Conservation (phyloP, 2,113 vertebrate species). For the Jacana jacana region DNA sequence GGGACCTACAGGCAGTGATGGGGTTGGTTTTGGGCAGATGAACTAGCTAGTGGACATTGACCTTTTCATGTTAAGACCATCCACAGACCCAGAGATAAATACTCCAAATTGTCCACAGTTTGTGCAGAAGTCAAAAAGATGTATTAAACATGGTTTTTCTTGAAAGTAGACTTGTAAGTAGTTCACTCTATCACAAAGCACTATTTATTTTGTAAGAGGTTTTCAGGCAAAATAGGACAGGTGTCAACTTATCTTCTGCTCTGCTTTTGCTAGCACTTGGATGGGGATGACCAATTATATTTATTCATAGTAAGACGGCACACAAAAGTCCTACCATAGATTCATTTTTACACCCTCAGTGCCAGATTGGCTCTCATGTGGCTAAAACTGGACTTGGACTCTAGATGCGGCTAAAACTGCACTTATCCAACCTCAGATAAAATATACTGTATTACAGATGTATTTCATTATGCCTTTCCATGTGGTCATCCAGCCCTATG, state of each 20-base stretch:
- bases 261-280: neutral
- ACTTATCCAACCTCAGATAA: fast-evolving
- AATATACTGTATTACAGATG: neutral
- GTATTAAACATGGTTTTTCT: neutral
- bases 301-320: neutral
- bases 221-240: neutral
- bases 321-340: neutral
- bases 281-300: neutral
- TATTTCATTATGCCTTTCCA: neutral
- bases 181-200: neutral
- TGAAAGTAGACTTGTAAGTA: neutral
- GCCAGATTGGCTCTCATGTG: neutral
- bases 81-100: neutral
- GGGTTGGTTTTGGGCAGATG: neutral
- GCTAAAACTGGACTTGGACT: too few species aligned
- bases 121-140: neutral
- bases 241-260: neutral
- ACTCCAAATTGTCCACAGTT: neutral
- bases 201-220: neutral
- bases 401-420: neutral
- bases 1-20: too few species aligned
- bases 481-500: fast-evolving
- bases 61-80: neutral
- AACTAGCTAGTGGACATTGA: neutral
- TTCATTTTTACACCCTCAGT: neutral